Evolutionary conservation across 1,140 invertebrate species (phyloP), one percentile per base, ranked within the genome.

Genomic region (Lepidurus arcticus): DNA sequence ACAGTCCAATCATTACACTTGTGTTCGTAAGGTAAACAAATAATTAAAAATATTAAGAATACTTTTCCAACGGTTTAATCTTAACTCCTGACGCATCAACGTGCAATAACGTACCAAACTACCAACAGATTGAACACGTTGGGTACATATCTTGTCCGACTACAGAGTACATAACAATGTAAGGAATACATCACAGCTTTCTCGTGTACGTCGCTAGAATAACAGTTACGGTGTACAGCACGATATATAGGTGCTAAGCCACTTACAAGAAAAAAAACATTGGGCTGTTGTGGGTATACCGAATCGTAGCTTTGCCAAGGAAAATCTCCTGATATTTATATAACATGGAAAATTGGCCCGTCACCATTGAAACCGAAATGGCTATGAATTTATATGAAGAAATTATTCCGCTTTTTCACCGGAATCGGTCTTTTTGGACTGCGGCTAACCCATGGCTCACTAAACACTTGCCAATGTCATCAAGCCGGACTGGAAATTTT

Each of bases 391-490:
- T 65, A 65, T 65, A 65, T 65, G 53, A 65, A 65, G 53, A 65
- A 65, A 65, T 65, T 65, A 65, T 65, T 65, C 53, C 53, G 53
- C 53, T 65, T 65, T 65, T 65, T 65, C 16, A 13, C 53, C 53
- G 53, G 53, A 21, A 13, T 13, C 16, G 21, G 53, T n/a, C 53
- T 65, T 7, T 65, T 21, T n/a, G 53, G 9, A 3, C 53, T 65
- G 53, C 21, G 53, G 53, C 53, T 65, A 65, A 65, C 53, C 21
- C 53, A 65, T 65, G 53, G 53, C 53, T 65, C 53, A 21, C 53
- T 65, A 65, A 65, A 65, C 53, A 65, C 53, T 65, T 65, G 53
- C 53, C 53, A n/a, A 65, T 65, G 53, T 65, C 53, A 65, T 65
- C 53, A 65, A 13, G 53, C 16, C 21, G 21, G 53, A 65, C 53